Percentiles rank a stretch among this genome's conserved stretches.
Conservation (phyloP, 2,888 invertebrate species). For the Strigamia maritima region DNA sequence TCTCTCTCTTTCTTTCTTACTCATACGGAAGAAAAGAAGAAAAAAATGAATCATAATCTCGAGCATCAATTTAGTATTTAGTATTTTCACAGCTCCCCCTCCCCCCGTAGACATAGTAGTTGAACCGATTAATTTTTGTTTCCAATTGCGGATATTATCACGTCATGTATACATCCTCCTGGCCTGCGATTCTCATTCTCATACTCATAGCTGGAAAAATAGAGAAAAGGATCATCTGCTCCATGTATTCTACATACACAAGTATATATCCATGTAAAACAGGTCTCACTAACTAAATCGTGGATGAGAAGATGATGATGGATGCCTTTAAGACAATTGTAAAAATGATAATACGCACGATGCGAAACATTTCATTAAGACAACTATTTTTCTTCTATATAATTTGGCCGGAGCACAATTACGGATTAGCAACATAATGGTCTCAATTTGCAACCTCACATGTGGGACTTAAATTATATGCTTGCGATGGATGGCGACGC, state of each 20-base stretch:
- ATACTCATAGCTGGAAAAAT: too few species aligned
- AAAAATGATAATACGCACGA: background rate
- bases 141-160: slow-evolving; percentile 23
- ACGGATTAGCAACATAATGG: slow-evolving; percentile 23
- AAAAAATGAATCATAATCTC: background rate
- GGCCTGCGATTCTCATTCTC: background rate
- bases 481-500: slow-evolving; percentile 15
- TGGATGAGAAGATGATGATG: too few species aligned
- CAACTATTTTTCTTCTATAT: slow-evolving; percentile 1
- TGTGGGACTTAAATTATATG: slow-evolving; percentile 23
- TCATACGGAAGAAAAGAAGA: too few species aligned
- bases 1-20: too few species aligned
- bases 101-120: background rate
- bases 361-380: slow-evolving; percentile 16
- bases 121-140: slow-evolving; percentile 9
- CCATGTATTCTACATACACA: too few species aligned
- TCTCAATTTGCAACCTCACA: slow-evolving; percentile 23
- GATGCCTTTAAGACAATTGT: slow-evolving; percentile 4
- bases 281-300: too few species aligned
- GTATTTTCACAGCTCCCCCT: background rate
- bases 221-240: too few species aligned
- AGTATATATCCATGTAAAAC: too few species aligned
- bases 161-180: slow-evolving; percentile 7
- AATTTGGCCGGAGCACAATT: slow-evolving; percentile 18
- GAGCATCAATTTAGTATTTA: too few species aligned